Conservation (phyloP, 2,888 invertebrate species). For the Lepidocyrtinus sp. region DNA sequence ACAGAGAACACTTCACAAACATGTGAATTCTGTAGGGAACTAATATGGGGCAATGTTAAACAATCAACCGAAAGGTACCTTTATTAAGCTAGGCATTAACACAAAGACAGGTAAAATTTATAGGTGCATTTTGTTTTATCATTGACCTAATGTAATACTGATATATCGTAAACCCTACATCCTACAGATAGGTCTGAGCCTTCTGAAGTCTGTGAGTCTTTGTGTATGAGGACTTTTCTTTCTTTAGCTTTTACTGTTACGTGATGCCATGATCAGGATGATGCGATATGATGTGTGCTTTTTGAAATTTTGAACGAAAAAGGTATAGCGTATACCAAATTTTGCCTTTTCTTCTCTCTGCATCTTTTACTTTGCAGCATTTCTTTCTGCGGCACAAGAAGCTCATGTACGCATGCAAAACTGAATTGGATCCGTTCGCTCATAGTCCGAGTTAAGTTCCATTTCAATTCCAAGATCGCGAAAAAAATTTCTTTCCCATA, state of each 20-base stretch:
- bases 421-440: slow-evolving; percentile 7
- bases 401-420: slow-evolving; percentile 13
- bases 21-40: too few relatives aligned
- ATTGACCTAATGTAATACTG: background rate
- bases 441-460: background rate
- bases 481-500: slow-evolving; percentile 3
- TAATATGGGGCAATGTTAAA: too few relatives aligned
- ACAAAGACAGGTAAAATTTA: too few relatives aligned
- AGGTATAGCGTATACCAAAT: background rate
- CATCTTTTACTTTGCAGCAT: background rate
- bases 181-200: too few relatives aligned
- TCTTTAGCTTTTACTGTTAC: slow-evolving; percentile 7
- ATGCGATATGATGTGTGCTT: background rate
- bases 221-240: background rate
- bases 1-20: too few relatives aligned
- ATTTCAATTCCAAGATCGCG: slow-evolving; percentile 3
- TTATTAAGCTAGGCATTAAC: too few relatives aligned
- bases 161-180: too few relatives aligned
- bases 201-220: too few relatives aligned
- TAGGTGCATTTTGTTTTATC: background rate
- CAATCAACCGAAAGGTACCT: too few relatives aligned
- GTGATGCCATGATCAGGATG: background rate
- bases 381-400: slow-evolving; percentile 9
- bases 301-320: background rate
- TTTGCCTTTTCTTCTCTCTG: background rate